These are phyloP conservation scores for Hylaeus anthracinus DNA, from an alignment of 1,140 invertebrate species.

Conservation along the genomic window DNA sequence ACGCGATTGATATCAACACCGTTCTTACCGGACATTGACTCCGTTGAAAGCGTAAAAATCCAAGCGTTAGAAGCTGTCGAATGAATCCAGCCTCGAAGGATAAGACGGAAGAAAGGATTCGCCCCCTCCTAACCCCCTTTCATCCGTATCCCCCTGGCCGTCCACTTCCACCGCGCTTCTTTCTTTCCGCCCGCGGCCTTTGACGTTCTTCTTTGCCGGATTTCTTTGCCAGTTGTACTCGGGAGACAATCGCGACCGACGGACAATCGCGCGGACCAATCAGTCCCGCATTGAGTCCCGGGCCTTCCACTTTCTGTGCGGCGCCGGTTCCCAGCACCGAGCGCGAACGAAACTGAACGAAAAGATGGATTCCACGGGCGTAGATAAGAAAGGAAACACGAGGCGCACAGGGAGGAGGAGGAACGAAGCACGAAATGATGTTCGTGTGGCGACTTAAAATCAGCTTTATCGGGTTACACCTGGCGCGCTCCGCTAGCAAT, in stretches of 20 bases:
- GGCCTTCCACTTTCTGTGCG: conserved; percentile 17
- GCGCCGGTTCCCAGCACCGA: not conserved
- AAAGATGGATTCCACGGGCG: not conserved
- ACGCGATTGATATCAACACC: conserved; percentile 44
- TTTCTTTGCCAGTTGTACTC: conserved; percentile 36
- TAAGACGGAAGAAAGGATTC: conserved; percentile 31
- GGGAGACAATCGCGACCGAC: conserved; percentile 52
- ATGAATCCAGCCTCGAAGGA: conserved; percentile 3
- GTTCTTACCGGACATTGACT: conserved; percentile 18
- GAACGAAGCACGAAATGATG: conserved; percentile 13
- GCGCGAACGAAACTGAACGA: not conserved
- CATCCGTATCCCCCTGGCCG: not conserved
- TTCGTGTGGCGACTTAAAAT: conserved; percentile 41
- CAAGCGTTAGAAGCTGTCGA: not conserved
- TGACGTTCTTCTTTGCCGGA: conserved; percentile 21
- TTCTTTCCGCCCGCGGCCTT: conserved; percentile 24
- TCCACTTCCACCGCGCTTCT: not conserved
- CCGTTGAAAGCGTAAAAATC: not conserved
- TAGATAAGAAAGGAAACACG: conserved; percentile 37
- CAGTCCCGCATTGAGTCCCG: conserved; percentile 58
- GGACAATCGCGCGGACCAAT: conserved; percentile 52
- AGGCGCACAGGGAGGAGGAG: not conserved
- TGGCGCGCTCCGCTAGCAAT: conserved; percentile 39
- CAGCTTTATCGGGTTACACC: conserved; percentile 56
- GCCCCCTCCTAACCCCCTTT: not conserved